These are phyloP conservation scores for Camptogramma bilineatum DNA, from an alignment of 2,888 invertebrate species.

Conservation along the genomic window DNA sequence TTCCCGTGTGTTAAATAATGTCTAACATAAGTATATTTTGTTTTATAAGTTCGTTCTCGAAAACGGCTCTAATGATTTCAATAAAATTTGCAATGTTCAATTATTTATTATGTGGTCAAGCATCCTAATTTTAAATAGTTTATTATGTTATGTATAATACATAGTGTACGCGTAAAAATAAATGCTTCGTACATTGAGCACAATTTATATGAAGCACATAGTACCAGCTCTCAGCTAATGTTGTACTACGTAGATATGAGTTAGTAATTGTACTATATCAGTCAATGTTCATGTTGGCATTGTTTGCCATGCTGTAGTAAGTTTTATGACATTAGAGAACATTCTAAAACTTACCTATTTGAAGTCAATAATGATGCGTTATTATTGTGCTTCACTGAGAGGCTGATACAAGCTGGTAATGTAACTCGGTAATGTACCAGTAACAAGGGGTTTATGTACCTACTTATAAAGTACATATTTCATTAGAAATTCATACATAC, in stretches of 20 bases:
- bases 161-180: neutral
- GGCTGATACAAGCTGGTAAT: too few relatives aligned
- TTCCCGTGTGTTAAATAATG: too few relatives aligned
- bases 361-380: slow-evolving; percentile 29
- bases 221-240: neutral
- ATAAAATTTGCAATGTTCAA: too few relatives aligned
- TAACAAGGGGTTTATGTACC: too few relatives aligned
- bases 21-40: too few relatives aligned
- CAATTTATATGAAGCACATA: neutral
- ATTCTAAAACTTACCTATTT: slow-evolving; percentile 33
- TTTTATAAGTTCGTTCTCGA: too few relatives aligned
- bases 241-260: neutral
- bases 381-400: slow-evolving; percentile 32
- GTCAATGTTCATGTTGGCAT: slow-evolving; percentile 31
- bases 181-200: neutral
- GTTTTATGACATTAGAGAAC: slow-evolving; percentile 31
- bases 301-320: slow-evolving; percentile 32
- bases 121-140: neutral
- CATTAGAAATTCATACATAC: too few relatives aligned
- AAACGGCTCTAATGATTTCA: too few relatives aligned
- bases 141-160: neutral
- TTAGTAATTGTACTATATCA: slow-evolving; percentile 3
- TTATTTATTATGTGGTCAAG: too few relatives aligned
- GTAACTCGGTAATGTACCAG: too few relatives aligned
- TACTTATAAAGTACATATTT: too few relatives aligned